phyloP scores from a whole-genome alignment of 2,113 vertebrate genomes.

The Erpornis zantholeuca region DNA sequence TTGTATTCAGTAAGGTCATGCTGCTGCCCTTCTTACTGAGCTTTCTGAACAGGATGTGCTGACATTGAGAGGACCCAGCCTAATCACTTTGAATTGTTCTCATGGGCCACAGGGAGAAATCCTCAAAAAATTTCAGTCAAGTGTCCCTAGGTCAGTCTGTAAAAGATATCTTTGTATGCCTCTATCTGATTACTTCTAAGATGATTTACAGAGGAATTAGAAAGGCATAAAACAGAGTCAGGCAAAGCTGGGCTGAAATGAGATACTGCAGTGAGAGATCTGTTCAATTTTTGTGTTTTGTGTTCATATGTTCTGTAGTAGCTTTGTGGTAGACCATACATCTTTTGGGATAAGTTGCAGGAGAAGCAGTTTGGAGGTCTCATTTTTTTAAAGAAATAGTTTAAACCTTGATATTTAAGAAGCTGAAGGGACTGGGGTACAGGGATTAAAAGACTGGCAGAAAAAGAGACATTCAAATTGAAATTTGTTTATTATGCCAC shows the following conservation, averaged over 20 bases:
- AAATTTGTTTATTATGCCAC: background rate
- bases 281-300: background rate
- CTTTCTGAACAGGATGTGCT: background rate
- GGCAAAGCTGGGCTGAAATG: background rate
- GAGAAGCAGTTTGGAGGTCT: background rate
- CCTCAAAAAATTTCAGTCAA: background rate
- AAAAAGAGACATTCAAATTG: background rate
- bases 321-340: background rate
- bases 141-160: background rate
- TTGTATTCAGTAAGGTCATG: background rate
- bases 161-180: background rate
- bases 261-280: background rate
- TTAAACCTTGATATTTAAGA: background rate
- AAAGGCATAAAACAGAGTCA: background rate
- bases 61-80: background rate
- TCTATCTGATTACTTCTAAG: background rate
- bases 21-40: background rate
- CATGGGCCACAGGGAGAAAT: background rate
- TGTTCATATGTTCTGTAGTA: background rate
- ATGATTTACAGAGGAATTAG: background rate
- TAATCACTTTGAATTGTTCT: background rate
- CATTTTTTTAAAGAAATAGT: background rate
- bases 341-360: background rate
- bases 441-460: background rate
- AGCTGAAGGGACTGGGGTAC: background rate